Base-by-base conservation (phyloP, 2,797 vertebrate genomes). In the Manis crassicaudata region DNA sequence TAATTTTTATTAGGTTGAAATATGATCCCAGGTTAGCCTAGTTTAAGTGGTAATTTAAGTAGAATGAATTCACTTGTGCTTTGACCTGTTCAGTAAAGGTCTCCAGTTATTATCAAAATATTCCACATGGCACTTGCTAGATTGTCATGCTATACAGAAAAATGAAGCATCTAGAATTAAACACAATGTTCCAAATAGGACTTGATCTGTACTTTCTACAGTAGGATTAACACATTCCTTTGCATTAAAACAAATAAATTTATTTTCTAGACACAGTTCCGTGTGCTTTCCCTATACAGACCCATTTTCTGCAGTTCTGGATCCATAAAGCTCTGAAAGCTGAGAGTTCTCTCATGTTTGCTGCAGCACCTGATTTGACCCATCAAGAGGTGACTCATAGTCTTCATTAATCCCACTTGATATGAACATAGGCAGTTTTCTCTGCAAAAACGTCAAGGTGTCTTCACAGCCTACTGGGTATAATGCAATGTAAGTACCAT, bases 151-250 rank as follows among this genome's bases (percentile, higher is more conserved):
- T 50, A 1, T 7, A 56, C 3, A 84, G 54, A 54, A 32, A 46
- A 90, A 90, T n/a, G 17, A 87, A 63, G 16, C 13, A 52, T 37
- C 35, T 72, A 63, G 35, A 70, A 80, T 16, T 54, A 72, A 10
- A 65, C 20, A 23, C 2, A 70, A 23, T 86, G 37, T 37, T 80
- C 17, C 27, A 37, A 50, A 70, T 27, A 50, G 60, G 8, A 77
- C 17, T 46, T 50, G 10, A 60, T n/a, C 1, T 3, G 2, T 46
- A 27, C 6, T 11, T 10, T 10, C 2, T n/a, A n/a, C 8, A 46
- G 2, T 56, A 37, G 0, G 4, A 77, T 56, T 82, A 86, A 52
- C 6, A 40, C 7, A 88, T 50, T 84, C 11, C 2, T 70, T 94
- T 68, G 54, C 73, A 77, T 50, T 79, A 35, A 27, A 35, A 27